Evolutionary conservation across 2,797 vertebrate species (phyloP), one percentile per base, ranked within the genome.

Genomic region (Spea hammondii): DNA sequence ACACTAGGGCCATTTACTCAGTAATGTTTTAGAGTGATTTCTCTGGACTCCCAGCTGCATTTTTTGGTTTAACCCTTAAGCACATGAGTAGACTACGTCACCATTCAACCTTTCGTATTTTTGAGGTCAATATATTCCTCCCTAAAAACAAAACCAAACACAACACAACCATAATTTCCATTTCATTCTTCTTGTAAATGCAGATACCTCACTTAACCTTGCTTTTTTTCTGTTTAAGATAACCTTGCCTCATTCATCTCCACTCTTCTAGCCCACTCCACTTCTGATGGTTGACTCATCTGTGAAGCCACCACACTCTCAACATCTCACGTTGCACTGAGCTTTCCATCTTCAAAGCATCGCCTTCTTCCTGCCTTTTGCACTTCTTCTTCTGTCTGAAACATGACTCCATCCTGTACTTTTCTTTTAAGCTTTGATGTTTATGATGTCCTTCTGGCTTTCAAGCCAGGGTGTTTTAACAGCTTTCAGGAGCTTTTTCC

Each of bases 1-100:
- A 57, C 74, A 59, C 53, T 48, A 45, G 64, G 64, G 32, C 45
- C 64, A 65, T 65, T 62, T 65, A 46, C 44, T 46, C 12, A 6
- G 64, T 44, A 46, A 14, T 62, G n/a, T 17, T 62, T 4, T 13
- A 45, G 64, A 46, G 53, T 59, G 65, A 57, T 65, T 68, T 53
- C 51, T 11, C 1, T 53, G 6, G 51, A 11, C 51, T 53, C 6
- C 51, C 51, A 53, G 51, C 51, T 53, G 51, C 51, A 53, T 6
- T 7, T 53, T 7, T 7, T 6, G 51, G 6, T 53, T 7, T 53
- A 7, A 7, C 51, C 51, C 6, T 53, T 53, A 6, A 6, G 32
- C 32, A 32, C 32, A 32, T 32, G 32, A 32, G 32, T 32, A 32
- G 32, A 32, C 32, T 32, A 32, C 32, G 2, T 32, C 32, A 32